Evolutionary conservation across 2,797 vertebrate species (phyloP), one percentile per base, ranked within the genome.

Genomic region (Potorous gilbertii): DNA sequence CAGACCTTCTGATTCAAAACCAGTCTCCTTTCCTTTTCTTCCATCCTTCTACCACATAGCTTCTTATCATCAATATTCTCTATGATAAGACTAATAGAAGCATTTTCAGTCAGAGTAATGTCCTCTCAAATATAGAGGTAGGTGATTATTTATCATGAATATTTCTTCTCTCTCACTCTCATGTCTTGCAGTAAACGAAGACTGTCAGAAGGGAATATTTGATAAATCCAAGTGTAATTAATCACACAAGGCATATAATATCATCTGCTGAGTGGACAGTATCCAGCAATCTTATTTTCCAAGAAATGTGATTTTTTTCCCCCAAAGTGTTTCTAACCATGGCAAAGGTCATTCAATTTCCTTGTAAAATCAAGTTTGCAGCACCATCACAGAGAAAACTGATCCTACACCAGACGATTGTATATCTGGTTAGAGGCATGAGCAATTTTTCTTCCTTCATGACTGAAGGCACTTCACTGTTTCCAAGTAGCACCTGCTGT

Each of bases 351-450:
- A 56, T 94, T 96, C 74, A 92, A 24, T 46, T 94, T 93, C 94
- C 91, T 90, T 34, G 10, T 87, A 95, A 97, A 97, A 97, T 28
- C 91, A 81, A 98, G 95, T 97, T 96, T 95, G 95, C 55, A 97
- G 90, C 54, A 81, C 90, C 55, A 94, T 56, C n/a, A 24, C 89
- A 56, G 52, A 87, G 66, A 54, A 95, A 97, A 96, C 92, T 0
- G 34, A 92, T 0, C 91, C 54, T 1, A 31, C 56, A 59, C 24
- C 28, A 52, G 56, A 46, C n/a, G 40, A 87, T 27, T 87, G 40
- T 50, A 87, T 87, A 18, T 62, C 62, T 96, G 66, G 50, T 50
- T 92, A 92, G 50, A 91, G 24, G 91, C 92, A 54, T 24, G 87
- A n/a, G 55, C 50, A 92, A 92, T 96, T 6, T 91, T 21, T 93